Evolutionary conservation across 2,888 invertebrate species (phyloP).

Genomic region (Micropterix aruncella): DNA sequence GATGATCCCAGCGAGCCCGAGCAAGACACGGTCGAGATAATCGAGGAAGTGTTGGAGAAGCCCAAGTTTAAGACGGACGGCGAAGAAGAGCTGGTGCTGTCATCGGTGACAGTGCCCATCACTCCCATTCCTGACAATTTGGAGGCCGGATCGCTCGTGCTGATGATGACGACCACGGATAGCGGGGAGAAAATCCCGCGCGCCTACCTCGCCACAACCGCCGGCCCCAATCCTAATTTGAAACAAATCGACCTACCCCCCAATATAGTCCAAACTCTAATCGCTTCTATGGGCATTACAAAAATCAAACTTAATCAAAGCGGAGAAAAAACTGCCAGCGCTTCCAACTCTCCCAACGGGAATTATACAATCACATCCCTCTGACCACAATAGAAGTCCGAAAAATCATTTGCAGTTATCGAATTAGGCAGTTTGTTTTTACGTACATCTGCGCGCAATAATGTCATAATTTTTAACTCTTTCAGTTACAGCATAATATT

Average conservation of each 20-base stretch:
- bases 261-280: conserved; percentile 20
- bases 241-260: conserved; percentile 20
- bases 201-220: conserved; percentile 25
- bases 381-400: too few relatives aligned
- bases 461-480: too few relatives aligned
- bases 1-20: background rate
- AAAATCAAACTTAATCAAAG: background rate
- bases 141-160: conserved; percentile 34
- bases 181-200: conserved; percentile 24
- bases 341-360: too few relatives aligned
- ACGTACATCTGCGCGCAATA: too few relatives aligned
- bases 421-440: too few relatives aligned
- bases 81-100: background rate
- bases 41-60: background rate
- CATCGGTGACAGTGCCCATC: conserved; percentile 7
- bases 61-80: background rate
- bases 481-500: too few relatives aligned
- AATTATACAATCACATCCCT: too few relatives aligned
- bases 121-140: conserved; percentile 13
- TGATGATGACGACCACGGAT: conserved; percentile 29
- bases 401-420: too few relatives aligned
- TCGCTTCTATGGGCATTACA: background rate
- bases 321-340: too few relatives aligned
- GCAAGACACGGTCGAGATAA: background rate
- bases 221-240: conserved; percentile 16